Evolutionary conservation across 2,797 vertebrate genomes (phyloP).

Genomic region (Acestrorhynchus altus): DNA sequence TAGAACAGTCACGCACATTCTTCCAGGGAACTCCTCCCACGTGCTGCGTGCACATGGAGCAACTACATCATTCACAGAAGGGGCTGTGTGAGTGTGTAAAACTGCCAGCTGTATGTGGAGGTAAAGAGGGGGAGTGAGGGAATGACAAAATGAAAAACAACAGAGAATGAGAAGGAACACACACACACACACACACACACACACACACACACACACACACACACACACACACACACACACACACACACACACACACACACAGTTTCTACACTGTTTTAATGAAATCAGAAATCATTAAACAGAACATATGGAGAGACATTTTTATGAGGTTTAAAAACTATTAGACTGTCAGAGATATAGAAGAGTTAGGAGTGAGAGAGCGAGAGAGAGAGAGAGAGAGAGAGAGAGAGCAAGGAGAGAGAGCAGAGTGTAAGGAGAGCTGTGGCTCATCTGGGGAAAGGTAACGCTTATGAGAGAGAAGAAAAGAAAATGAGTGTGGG

Average conservation of each 20-base stretch:
- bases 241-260: no score
- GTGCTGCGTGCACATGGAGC: slow-evolving; percentile 74
- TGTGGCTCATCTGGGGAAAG: background rate
- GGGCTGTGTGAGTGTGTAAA: background rate
- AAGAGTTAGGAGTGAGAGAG: background rate
- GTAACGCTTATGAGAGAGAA: background rate
- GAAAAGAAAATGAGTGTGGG: background rate
- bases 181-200: background rate
- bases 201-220: no score
- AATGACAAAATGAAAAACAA: slow-evolving; percentile 33
- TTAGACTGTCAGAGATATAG: background rate
- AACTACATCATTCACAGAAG: slow-evolving; percentile 51
- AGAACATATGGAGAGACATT: no score
- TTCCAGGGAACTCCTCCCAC: slow-evolving; percentile 78
- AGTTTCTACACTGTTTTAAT: no score
- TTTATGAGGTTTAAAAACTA: background rate
- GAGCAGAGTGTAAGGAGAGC: background rate
- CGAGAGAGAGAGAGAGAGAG: background rate
- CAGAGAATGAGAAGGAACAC: background rate
- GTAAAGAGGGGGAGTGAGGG: background rate
- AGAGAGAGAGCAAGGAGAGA: background rate
- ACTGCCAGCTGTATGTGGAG: slow-evolving; percentile 10
- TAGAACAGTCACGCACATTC: slow-evolving; percentile 72
- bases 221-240: no score
- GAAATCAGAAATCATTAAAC: no score